Base-by-base conservation (phyloP, 2,888 invertebrate species). In the Scaeva pyrastri region DNA sequence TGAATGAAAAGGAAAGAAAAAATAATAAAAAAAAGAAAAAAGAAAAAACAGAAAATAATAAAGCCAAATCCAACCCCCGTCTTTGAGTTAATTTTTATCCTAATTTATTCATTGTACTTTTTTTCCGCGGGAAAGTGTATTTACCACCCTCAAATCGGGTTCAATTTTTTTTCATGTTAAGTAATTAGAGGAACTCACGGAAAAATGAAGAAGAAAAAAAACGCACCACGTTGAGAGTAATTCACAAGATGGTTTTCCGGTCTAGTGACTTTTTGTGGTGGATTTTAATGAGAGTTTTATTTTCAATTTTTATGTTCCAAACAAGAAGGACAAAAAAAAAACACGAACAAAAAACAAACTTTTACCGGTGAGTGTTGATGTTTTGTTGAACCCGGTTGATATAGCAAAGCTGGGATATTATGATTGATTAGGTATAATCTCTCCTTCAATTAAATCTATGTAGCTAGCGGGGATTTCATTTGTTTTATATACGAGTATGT, bases 81-180 rank as follows among this genome's bases (percentile, higher is more conserved):
- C 56, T 71, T 70, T 86, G 82, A 78, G 86, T 77, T 82, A 86
- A 86, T 86, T 86, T 82, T 86, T 43, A 82, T 86, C 82, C 82
- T 86, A 86, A 86, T 86, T 86, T 86, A 86, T 86, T 86, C 86
- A 78, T 82, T 86, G 55, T 74, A 74, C 70, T 66, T 86, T 86
- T 84, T 86, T 86, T 71, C 58, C 77, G 74, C 77, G 73, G 11
- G 78, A 86, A 85, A 82, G 70, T 78, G 86, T 75, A 74, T 64
- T 71, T 71, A 48, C 77, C 77, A 73, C 56, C 82, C 70, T 16
- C 72, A 55, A 68, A 55, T 72, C 16, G 62, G 50, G 70, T 70
- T 82, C 82, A 86, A 82, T 86, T 86, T 82, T 82, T 74, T 58
- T 19, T 73, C 56, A 56, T 71, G 86, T 82, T 21, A 60, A 39